Base-by-base conservation (phyloP, 1,140 invertebrate genomes). In the Lepidotrigona ventralis region DNA sequence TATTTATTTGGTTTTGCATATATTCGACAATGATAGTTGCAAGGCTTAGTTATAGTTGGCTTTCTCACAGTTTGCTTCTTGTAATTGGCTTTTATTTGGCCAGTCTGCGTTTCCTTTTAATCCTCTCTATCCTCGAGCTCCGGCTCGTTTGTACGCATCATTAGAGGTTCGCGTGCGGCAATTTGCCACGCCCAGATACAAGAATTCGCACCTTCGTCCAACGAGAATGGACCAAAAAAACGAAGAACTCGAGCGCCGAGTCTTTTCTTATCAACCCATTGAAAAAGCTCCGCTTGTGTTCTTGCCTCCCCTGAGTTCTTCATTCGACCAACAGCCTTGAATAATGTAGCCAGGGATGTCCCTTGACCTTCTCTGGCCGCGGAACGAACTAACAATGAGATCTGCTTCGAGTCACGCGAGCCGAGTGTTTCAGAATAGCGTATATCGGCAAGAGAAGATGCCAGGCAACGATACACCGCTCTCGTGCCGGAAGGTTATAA, bases 161-260 rank as follows among this genome's bases (percentile, higher is more conserved):
- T 91, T 90, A 90, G 88, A 89, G 87, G 79, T 70, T 91, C 90
- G 92, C 92, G 92, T 93, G 92, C 90, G 89, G 91, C 91, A 91
- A 92, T 92, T 93, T 92, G 91, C 91, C 92, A 91, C 91, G 91
- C 92, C 91, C 91, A 88, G 86, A 89, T 86, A 88, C 88, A 89
- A 90, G 89, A 88, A 91, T 92, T 92, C 89, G 90, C 91, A 91
- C 92, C 92, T 93, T 89, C 87, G 81, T 88, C 85, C 78, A 73
- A 56, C 64, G 39, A 46, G 33, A 86, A 85, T 53, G 76, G 68
- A 51, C 68, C 39, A 79, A 86, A 83, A 88, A 80, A n/a, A 33
- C 58, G 56, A 84, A 60, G 53, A 85, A 51, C 15, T 26, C 53
- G 63, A 21, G 9, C 69, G 26, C 73, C 63, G 79, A 81, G 46